Percentiles rank a stretch among this genome's conserved stretches.
phyloP scores from a whole-genome alignment of 1,140 invertebrate genomes.

The Drosophila ficusphila region DNA sequence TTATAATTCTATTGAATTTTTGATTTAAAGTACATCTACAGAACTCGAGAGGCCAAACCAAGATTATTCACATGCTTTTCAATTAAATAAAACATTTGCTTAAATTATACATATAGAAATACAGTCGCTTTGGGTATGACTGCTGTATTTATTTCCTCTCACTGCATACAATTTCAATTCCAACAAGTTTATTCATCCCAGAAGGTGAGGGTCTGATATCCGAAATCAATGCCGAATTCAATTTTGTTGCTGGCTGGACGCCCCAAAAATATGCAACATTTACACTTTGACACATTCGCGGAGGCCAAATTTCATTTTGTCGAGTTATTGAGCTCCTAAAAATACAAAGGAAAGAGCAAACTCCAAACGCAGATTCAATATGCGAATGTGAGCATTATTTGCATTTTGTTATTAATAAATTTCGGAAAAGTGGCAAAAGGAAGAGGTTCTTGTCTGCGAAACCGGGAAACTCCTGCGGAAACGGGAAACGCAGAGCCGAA shows the following conservation, averaged over 20 bases:
- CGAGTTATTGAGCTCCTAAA: conserved; percentile 53
- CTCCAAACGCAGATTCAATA: conserved; percentile 1
- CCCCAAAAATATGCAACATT: conserved; percentile 47
- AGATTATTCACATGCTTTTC: no score
- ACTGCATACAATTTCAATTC: conserved; percentile 20
- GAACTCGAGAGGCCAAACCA: no score
- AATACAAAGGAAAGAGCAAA: conserved; percentile 18
- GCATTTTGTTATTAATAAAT: conserved; percentile 78
- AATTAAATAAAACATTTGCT: no score
- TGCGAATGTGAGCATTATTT: conserved; percentile 49
- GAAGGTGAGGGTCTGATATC: not conserved
- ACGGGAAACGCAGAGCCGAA: conserved; percentile 3
- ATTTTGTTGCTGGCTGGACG: conserved; percentile 2
- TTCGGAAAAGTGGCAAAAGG: conserved; percentile 41
- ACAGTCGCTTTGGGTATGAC: no score
- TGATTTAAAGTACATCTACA: no score
- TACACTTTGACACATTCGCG: conserved; percentile 59
- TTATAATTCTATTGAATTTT: no score
- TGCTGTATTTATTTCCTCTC: not conserved
- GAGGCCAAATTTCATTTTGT: conserved; percentile 52
- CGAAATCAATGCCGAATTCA: conserved; percentile 31
- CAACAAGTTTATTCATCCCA: conserved; percentile 13
- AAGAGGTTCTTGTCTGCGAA: not conserved
- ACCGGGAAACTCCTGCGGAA: not conserved
- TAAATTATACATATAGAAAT: no score